Percentiles rank a stretch among this genome's conserved stretches.
Conservation (phyloP, 2,797 vertebrate species). For the Halcyon leucocephala region DNA sequence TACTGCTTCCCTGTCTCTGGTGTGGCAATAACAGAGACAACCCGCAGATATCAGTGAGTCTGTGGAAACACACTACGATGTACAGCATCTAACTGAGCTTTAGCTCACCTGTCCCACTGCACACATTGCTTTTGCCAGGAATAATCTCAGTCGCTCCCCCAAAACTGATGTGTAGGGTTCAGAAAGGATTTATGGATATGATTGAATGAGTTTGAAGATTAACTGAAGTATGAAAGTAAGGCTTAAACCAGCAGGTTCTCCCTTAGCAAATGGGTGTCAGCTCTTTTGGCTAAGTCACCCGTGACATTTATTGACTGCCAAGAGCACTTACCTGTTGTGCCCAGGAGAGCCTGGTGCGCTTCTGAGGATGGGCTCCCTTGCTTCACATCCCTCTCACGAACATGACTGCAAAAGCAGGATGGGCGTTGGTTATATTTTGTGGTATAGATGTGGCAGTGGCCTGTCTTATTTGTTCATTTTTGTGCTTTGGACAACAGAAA, state of each 20-base stretch:
- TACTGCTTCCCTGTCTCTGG: background rate
- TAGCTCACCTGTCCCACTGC: background rate
- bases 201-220: background rate
- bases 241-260: background rate
- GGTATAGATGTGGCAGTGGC: background rate
- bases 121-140: background rate
- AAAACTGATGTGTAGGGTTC: background rate
- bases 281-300: background rate
- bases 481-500: slow-evolving; percentile 70
- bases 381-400: background rate
- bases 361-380: background rate
- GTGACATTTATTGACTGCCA: background rate
- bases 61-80: background rate
- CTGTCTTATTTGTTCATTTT: slow-evolving; percentile 19
- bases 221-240: background rate
- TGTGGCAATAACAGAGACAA: background rate
- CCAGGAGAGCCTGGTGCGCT: background rate
- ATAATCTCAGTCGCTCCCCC: background rate
- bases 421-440: background rate
- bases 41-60: background rate
- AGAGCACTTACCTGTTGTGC: background rate
- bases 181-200: background rate
- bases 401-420: rapidly evolving
- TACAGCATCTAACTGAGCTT: background rate
- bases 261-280: background rate